Evolutionary conservation across 2,888 invertebrate genomes (phyloP), one percentile per base, ranked within the genome.

Genomic region (Meghimatium bilineatum): DNA sequence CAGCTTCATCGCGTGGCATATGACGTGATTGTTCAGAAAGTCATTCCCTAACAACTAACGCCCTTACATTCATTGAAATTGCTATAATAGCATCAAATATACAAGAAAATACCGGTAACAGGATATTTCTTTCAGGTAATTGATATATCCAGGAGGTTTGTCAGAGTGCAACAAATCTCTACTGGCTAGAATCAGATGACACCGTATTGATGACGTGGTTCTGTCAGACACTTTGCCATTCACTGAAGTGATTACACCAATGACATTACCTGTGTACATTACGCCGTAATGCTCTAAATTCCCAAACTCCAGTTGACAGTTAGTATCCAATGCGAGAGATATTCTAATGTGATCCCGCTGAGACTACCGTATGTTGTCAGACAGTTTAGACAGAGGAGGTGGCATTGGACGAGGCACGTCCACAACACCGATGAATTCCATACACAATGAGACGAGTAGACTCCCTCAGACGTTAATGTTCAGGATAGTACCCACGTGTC

Each of bases 1-100:
- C 72, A 67, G 36, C 36, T 20, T 34, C 56, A 69, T 29, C 80
- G 72, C 80, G 80, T 80, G 80, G 60, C 80, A 72, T 80, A 80
- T 80, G 80, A 72, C 80, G 72, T 12, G 14, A 14, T 60, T 17
- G 10, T 72, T 60, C 80, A 60, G 66, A 79, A 32, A 32, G 8
- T 6, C 29, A 38, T 23, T 29, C 20, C 34, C 12, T 3, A 38
- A 36, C n/a, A n/a, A n/a, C n/a, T n/a, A n/a, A n/a, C n/a, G n/a
- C n/a, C n/a, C n/a, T n/a, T n/a, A n/a, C n/a, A n/a, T n/a, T n/a
- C n/a, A n/a, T n/a, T n/a, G n/a, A n/a, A n/a, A n/a, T n/a, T n/a
- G n/a, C n/a, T n/a, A n/a, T n/a, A n/a, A n/a, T n/a, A n/a, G n/a
- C n/a, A n/a, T n/a, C n/a, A n/a, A 26, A 26, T 23, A 32, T 34